These are phyloP conservation scores for Zygothrica quintamaculata DNA, from an alignment of 2,888 invertebrate species.

Conservation along the genomic window DNA sequence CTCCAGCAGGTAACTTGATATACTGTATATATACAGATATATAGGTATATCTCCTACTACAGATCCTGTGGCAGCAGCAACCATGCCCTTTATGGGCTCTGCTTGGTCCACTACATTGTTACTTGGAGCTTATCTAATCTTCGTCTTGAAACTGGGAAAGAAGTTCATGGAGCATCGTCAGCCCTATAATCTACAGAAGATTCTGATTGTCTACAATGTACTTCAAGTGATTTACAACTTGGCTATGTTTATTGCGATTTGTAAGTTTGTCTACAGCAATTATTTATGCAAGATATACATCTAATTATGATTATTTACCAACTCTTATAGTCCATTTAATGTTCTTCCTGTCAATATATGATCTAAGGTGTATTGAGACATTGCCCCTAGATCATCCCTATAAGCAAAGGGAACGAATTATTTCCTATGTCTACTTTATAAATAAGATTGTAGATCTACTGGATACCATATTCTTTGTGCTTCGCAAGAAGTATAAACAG, in stretches of 20 bases:
- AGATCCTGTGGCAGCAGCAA: constrained; percentile 34
- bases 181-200: constrained; percentile 31
- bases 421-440: constrained; percentile 8
- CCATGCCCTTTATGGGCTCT: constrained; percentile 23
- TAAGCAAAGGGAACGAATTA: constrained; percentile 6
- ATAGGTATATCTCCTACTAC: too few relatives aligned
- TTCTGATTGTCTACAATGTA: constrained; percentile 29
- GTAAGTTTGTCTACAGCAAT: constrained; percentile 9
- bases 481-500: constrained; percentile 31
- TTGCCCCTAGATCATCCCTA: not conserved
- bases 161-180: constrained; percentile 38
- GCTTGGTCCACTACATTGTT: constrained; percentile 30
- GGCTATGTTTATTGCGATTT: not conserved
- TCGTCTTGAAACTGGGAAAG: constrained; percentile 38
- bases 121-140: constrained; percentile 29
- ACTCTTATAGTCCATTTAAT: too few relatives aligned
- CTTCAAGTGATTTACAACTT: constrained; percentile 19
- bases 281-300: too few relatives aligned
- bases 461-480: constrained; percentile 28
- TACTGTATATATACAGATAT: too few relatives aligned
- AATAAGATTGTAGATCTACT: constrained; percentile 28
- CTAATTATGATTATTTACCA: too few relatives aligned
- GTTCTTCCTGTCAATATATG: not conserved
- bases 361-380: constrained; percentile 7
- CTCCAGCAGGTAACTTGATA: not conserved